A percentile compares a stretch with the other conserved stretches of the same genome.
phyloP scores from a whole-genome alignment of 2,113 vertebrate species.

The Gambusia holbrooki region DNA sequence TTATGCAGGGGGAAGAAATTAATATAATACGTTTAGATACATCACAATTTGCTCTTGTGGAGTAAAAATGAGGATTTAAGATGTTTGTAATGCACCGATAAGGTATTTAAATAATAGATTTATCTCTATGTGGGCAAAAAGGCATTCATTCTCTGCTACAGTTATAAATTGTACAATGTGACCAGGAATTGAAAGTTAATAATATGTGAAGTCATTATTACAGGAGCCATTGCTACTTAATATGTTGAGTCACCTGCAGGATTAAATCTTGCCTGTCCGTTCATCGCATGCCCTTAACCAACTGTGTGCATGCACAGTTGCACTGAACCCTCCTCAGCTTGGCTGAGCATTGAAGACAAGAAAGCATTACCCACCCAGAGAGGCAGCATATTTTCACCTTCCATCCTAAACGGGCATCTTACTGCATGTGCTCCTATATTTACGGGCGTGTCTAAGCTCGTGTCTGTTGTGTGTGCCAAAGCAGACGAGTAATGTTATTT shows the following conservation, averaged over 20 bases:
- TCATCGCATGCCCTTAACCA: not conserved
- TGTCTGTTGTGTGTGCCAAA: slow-evolving; percentile 21
- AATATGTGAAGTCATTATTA: not conserved
- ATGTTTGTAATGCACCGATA: not conserved
- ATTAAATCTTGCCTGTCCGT: not conserved
- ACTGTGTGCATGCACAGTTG: slow-evolving; percentile 2
- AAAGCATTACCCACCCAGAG: slow-evolving; percentile 14
- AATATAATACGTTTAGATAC: not conserved
- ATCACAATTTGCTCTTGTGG: not conserved
- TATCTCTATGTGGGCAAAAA: not conserved
- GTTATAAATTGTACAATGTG: not conserved
- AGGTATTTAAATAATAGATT: not conserved
- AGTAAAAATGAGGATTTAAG: not conserved
- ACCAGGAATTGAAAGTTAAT: not conserved
- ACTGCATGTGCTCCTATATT: slow-evolving; percentile 23
- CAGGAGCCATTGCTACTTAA: not conserved
- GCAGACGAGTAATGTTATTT: slow-evolving; percentile 36
- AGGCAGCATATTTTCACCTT: slow-evolving; percentile 11
- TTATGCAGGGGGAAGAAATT: not conserved
- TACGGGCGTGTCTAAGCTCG: slow-evolving; percentile 27
- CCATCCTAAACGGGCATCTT: slow-evolving; percentile 10
- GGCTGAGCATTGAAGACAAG: slow-evolving; percentile 9
- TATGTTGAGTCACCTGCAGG: not conserved
- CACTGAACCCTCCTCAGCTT: slow-evolving; percentile 6
- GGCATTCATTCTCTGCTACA: not conserved